phyloP scores from a whole-genome alignment of 2,888 invertebrate genomes.

The Prenolepis imparis region DNA sequence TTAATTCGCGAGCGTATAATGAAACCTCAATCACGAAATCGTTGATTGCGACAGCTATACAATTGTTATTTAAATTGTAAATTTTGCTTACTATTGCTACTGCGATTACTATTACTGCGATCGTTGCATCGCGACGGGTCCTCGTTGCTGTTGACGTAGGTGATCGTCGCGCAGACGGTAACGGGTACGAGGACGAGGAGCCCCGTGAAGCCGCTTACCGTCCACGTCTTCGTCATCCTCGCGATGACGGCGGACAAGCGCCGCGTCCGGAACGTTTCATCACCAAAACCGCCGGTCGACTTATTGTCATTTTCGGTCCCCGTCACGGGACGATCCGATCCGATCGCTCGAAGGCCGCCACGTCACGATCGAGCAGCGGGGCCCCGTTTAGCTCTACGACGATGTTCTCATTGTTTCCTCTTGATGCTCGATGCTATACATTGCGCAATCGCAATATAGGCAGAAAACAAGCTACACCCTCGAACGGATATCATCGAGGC shows the following conservation, averaged over 20 bases:
- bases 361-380: slow-evolving; percentile 41
- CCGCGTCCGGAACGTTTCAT: slow-evolving; percentile 67
- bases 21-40: not conserved
- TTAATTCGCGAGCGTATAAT: not conserved
- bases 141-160: slow-evolving; percentile 67
- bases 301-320: slow-evolving; percentile 64
- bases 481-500: slow-evolving; percentile 30
- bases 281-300: slow-evolving; percentile 42
- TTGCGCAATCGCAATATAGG: slow-evolving; percentile 47
- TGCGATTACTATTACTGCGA: slow-evolving; percentile 48
- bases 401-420: slow-evolving; percentile 50
- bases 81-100: slow-evolving; percentile 40
- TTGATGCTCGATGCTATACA: not conserved
- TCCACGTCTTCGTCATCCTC: slow-evolving; percentile 74
- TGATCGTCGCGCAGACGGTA: slow-evolving; percentile 77
- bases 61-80: not conserved
- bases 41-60: not conserved
- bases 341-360: slow-evolving; percentile 27
- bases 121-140: slow-evolving; percentile 72
- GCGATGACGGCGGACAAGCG: slow-evolving; percentile 56
- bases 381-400: slow-evolving; percentile 27
- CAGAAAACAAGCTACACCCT: slow-evolving; percentile 30
- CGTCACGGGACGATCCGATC: slow-evolving; percentile 29
- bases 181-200: slow-evolving; percentile 78
- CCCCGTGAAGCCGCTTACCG: slow-evolving; percentile 72